phyloP scores from a whole-genome alignment of 2,797 vertebrate species.

The Perodicticus potto region DNA sequence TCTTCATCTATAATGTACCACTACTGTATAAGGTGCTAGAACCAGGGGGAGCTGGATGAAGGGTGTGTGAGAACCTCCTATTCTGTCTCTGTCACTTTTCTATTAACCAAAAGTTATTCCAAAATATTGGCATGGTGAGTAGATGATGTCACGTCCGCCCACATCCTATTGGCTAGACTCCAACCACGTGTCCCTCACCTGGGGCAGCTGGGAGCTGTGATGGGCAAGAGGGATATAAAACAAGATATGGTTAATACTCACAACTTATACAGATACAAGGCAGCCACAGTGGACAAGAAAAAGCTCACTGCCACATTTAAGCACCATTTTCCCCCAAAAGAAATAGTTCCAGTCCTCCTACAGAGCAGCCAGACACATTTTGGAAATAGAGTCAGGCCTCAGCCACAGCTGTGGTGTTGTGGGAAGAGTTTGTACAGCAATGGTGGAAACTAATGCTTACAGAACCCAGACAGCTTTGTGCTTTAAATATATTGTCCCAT shows the following conservation, averaged over 20 bases:
- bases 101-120: not conserved
- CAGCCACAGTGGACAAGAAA: not conserved
- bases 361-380: not conserved
- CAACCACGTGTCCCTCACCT: not conserved
- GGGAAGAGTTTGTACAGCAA: not conserved
- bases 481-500: not conserved
- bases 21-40: too few species aligned
- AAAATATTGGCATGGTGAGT: not conserved
- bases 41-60: not conserved
- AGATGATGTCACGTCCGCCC: not conserved
- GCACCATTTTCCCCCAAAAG: not conserved
- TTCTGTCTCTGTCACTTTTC: not conserved
- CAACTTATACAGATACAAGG: not conserved
- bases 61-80: not conserved
- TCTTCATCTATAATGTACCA: not conserved
- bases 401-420: not conserved
- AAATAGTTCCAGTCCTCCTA: not conserved
- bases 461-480: not conserved
- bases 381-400: not conserved
- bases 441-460: not conserved
- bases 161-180: not conserved
- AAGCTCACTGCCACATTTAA: not conserved
- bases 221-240: not conserved
- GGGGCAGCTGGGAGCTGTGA: too few species aligned
- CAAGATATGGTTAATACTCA: not conserved